Conservation (phyloP, 2,888 invertebrate species). For the Epinotia ramella region DNA sequence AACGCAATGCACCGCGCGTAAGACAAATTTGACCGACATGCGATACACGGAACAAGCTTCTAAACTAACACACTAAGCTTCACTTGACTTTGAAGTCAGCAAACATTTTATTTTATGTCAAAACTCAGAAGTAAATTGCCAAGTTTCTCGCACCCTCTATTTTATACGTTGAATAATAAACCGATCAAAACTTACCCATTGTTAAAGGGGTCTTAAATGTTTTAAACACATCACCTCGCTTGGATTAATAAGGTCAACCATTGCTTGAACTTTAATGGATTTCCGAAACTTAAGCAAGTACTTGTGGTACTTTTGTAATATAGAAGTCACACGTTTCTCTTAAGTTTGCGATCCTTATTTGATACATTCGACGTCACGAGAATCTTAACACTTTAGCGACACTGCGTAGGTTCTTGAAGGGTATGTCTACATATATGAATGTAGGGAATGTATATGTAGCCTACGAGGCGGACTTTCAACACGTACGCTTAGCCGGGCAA, state of each 20-base stretch:
- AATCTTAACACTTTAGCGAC: constrained; percentile 57
- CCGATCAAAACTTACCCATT: constrained; percentile 44
- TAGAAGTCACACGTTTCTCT: constrained; percentile 24
- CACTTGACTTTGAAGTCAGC: constrained; percentile 40
- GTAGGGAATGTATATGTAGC: constrained; percentile 52
- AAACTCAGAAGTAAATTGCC: constrained; percentile 40
- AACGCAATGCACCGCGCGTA: constrained; percentile 63
- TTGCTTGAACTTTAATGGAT: constrained; percentile 42
- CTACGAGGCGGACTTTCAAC: constrained; percentile 68
- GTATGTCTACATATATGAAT: neutral
- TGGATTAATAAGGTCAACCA: constrained; percentile 41
- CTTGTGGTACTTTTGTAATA: constrained; percentile 39
- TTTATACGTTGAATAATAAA: constrained; percentile 45
- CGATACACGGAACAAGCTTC: constrained; percentile 55
- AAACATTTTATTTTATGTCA: constrained; percentile 45
- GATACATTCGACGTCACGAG: neutral
- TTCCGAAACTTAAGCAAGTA: constrained; percentile 33
- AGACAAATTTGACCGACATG: constrained; percentile 62
- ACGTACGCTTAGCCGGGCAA: constrained; percentile 79
- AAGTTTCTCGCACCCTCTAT: constrained; percentile 38
- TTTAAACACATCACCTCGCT: constrained; percentile 44
- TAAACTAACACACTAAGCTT: constrained; percentile 48
- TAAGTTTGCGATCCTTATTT: constrained; percentile 15
- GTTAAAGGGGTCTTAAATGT: constrained; percentile 43
- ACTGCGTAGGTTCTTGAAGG: constrained; percentile 68